These are phyloP conservation scores for Poecilia picta DNA, from an alignment of 2,797 vertebrate genomes.

Conservation along the genomic window DNA sequence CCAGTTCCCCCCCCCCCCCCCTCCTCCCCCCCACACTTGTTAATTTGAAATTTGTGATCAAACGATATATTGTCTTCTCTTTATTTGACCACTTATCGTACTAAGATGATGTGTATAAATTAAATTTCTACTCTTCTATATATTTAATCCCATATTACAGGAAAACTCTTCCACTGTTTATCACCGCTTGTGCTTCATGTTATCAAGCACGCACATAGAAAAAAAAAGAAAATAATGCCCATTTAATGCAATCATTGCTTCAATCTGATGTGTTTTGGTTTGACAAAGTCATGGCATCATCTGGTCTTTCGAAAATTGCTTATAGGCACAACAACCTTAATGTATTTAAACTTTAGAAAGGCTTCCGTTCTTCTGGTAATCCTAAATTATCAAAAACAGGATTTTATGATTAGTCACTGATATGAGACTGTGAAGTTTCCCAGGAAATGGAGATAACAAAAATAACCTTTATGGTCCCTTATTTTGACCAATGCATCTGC, in stretches of 20 bases:
- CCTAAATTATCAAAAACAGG: neutral
- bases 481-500: neutral
- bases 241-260: neutral
- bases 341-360: neutral
- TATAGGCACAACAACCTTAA: neutral
- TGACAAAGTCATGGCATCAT: neutral
- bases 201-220: neutral
- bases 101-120: conserved; percentile 3
- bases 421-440: neutral
- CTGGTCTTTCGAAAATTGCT: neutral
- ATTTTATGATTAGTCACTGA: neutral
- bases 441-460: neutral
- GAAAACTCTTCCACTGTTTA: neutral
- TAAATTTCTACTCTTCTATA: conserved; percentile 1
- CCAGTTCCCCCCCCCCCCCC: neutral
- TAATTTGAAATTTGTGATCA: neutral
- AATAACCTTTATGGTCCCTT: neutral
- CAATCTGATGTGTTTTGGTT: neutral
- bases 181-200: neutral
- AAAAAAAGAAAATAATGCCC: neutral
- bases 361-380: neutral
- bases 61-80: conserved; percentile 9
- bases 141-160: neutral
- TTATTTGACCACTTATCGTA: conserved; percentile 18
- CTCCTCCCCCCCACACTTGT: neutral